Percentiles rank a stretch among this genome's conserved stretches.
These are phyloP conservation scores for Passer domesticus DNA, from an alignment of 2,113 vertebrate genomes.

Conservation along the genomic window DNA sequence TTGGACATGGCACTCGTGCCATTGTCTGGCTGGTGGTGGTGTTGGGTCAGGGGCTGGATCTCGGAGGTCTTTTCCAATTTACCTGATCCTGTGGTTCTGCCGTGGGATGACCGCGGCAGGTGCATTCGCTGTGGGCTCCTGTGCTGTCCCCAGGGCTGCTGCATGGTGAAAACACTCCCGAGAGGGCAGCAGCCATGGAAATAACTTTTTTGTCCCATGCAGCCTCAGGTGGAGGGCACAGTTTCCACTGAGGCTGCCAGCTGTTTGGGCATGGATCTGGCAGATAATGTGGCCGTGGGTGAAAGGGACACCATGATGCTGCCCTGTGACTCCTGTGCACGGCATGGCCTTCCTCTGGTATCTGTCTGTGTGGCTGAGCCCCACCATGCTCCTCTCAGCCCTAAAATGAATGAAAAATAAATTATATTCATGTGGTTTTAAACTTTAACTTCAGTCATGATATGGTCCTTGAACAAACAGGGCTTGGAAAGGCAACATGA, in stretches of 20 bases:
- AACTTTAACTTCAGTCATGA: neutral
- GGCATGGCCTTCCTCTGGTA: too few relatives aligned
- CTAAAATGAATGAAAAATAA: neutral
- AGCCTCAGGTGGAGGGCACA: neutral
- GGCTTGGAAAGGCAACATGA: rapidly evolving
- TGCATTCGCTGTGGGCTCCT: neutral
- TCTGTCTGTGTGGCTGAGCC: rapidly evolving
- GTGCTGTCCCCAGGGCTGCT: rapidly evolving
- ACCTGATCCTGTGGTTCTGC: neutral
- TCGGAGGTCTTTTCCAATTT: neutral
- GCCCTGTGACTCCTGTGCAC: neutral
- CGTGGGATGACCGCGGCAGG: rapidly evolving
- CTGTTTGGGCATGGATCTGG: neutral
- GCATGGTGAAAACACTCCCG: rapidly evolving
- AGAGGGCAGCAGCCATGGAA: rapidly evolving
- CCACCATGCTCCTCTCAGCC: rapidly evolving
- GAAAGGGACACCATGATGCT: rapidly evolving
- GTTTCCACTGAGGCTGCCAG: neutral
- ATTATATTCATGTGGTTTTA: neutral
- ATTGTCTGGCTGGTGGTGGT: rapidly evolving
- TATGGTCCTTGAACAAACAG: rapidly evolving
- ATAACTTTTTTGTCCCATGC: neutral
- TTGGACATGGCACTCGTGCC: neutral
- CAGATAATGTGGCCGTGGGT: rapidly evolving
- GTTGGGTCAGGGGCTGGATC: neutral